Evolutionary conservation across 2,113 vertebrate species (phyloP).

Genomic region (Hystrix cristata): DNA sequence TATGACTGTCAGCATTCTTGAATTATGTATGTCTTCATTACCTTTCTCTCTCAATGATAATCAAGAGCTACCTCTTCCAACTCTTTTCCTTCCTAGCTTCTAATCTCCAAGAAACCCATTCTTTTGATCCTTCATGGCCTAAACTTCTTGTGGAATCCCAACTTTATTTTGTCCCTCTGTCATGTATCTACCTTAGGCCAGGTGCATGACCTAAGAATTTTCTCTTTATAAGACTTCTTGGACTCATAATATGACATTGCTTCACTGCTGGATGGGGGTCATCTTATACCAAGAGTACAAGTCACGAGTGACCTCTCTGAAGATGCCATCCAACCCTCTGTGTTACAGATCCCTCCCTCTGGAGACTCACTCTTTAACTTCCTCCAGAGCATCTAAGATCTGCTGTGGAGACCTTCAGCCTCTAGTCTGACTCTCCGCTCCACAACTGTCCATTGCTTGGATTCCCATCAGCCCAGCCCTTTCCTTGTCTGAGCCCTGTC

Average conservation of each 20-base stretch:
- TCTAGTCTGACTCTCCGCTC: background rate
- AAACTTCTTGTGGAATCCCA: background rate
- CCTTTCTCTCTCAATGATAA: background rate
- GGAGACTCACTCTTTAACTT: background rate
- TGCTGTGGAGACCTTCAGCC: background rate
- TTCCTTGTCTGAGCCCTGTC: background rate
- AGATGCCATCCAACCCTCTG: background rate
- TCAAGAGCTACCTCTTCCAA: background rate
- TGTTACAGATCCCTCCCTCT: background rate
- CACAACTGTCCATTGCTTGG: background rate
- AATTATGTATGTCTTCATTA: too few relatives aligned
- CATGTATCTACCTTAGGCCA: background rate
- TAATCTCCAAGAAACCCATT: background rate
- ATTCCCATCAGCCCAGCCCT: background rate
- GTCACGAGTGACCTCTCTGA: fast-evolving
- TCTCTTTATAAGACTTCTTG: background rate
- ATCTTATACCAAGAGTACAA: background rate
- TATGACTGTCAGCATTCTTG: background rate
- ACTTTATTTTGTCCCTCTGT: background rate
- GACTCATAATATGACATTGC: background rate
- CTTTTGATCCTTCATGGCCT: background rate
- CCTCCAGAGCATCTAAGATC: background rate
- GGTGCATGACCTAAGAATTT: fast-evolving
- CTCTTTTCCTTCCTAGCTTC: background rate
- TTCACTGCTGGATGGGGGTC: background rate